A percentile compares a stretch with the other conserved stretches of the same genome.
These are phyloP conservation scores for Phasianus colchicus DNA, from an alignment of 2,113 vertebrate genomes.

Conservation along the genomic window DNA sequence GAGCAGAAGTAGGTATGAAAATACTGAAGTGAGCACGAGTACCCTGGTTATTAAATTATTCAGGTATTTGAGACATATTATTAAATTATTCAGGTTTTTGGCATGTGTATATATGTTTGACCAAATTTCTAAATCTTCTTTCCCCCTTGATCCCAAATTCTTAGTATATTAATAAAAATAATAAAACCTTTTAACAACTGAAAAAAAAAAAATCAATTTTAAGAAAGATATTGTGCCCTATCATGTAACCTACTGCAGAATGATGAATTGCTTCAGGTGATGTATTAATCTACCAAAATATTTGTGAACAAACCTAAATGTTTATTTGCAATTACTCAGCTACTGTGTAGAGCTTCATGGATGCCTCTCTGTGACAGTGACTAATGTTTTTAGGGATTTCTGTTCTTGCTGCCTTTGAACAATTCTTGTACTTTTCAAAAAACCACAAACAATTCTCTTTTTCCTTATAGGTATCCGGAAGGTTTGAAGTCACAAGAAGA, in stretches of 20 bases:
- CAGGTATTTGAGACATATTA: not conserved
- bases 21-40: not conserved
- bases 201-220: not conserved
- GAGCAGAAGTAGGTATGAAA: not conserved
- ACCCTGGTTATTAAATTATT: not conserved
- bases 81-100: too few relatives aligned
- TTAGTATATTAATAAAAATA: not conserved
- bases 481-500: constrained; percentile 75
- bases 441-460: constrained; percentile 63
- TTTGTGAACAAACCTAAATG: not conserved
- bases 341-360: not conserved
- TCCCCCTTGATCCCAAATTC: not conserved
- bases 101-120: too few relatives aligned
- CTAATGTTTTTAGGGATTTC: not conserved
- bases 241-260: not conserved
- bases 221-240: not conserved
- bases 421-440: constrained; percentile 41
- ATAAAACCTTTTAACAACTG: not conserved
- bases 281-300: not conserved
- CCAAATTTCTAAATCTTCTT: not conserved
- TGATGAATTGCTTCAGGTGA: not conserved
- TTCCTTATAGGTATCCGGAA: constrained; percentile 77
- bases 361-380: not conserved
- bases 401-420: constrained; percentile 30
- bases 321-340: not conserved